phyloP scores from a whole-genome alignment of 92 coral and sea anemone species.

The Phenganax stokvisi region DNA sequence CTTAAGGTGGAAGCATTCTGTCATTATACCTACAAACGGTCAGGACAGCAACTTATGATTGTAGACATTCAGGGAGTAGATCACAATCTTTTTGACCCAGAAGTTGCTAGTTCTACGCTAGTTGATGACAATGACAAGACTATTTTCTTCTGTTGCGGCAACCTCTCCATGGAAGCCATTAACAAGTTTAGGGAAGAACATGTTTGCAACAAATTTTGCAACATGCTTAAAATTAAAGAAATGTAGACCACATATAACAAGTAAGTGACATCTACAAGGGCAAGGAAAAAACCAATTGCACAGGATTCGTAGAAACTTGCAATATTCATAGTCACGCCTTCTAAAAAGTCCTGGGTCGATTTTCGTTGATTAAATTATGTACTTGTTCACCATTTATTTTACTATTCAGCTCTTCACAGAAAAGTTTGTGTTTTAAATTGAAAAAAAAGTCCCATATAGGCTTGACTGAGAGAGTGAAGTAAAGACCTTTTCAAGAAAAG shows the following conservation, averaged over 20 bases:
- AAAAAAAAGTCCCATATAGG: not conserved
- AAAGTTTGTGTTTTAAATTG: not conserved
- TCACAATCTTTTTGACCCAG: slow-evolving; percentile 58
- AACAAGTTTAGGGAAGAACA: slow-evolving; percentile 43
- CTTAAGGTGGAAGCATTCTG: slow-evolving; percentile 11
- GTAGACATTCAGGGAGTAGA: slow-evolving; percentile 64
- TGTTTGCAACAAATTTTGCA: slow-evolving; percentile 46
- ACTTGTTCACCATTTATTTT: not conserved
- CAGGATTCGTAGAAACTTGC: not conserved
- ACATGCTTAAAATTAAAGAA: slow-evolving; percentile 36
- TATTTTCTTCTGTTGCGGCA: slow-evolving; percentile 50
- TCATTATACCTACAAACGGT: slow-evolving; percentile 20
- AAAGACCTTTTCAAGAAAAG: not conserved
- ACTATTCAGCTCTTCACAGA: not conserved
- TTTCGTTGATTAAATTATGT: not conserved
- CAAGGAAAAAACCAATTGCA: not conserved
- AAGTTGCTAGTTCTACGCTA: slow-evolving; percentile 44
- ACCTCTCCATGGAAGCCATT: slow-evolving; percentile 42
- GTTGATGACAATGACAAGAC: slow-evolving; percentile 38
- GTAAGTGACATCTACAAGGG: not conserved
- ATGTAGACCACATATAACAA: not conserved
- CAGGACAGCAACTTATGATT: slow-evolving; percentile 47
- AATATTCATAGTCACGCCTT: not conserved
- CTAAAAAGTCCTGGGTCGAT: not conserved
- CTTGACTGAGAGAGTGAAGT: not conserved